Conservation (phyloP, 2,113 vertebrate genomes). For the Ornithorhynchus anatinus region DNA sequence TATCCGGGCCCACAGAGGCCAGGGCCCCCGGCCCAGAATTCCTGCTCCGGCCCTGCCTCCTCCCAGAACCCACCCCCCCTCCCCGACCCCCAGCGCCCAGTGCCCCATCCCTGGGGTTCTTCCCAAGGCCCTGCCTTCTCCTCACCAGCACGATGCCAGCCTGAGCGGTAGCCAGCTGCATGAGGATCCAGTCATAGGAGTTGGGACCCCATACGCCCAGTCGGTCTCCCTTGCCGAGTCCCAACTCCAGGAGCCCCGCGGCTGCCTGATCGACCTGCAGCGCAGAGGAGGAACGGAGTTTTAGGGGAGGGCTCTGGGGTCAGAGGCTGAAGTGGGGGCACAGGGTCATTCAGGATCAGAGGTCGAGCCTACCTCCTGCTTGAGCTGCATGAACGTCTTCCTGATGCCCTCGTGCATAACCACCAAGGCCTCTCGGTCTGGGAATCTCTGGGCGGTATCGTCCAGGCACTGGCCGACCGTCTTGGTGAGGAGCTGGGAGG, state of each 20-base stretch:
- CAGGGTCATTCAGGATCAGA: not conserved
- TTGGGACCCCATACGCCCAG: slow-evolving; percentile 95
- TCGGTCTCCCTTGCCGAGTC: slow-evolving; percentile 85
- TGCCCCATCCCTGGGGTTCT: not conserved
- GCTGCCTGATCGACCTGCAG: slow-evolving; percentile 87
- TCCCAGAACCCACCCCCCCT: not conserved
- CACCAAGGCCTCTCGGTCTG: slow-evolving; percentile 77
- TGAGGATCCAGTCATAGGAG: slow-evolving; percentile 86
- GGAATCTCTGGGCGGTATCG: slow-evolving; percentile 60
- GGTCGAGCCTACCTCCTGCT: slow-evolving; percentile 78
- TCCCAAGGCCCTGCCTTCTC: too few relatives aligned
- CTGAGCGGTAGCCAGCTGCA: slow-evolving; percentile 90
- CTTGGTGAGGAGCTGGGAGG: slow-evolving; percentile 50
- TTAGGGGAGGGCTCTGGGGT: too few relatives aligned
- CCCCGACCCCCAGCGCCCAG: not conserved
- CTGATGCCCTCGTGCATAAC: slow-evolving; percentile 75
- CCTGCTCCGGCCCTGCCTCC: not conserved
- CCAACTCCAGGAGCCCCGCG: slow-evolving; percentile 87
- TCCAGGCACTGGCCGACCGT: slow-evolving; percentile 78
- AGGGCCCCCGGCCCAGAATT: too few relatives aligned
- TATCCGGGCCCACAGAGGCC: not conserved
- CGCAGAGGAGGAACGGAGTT: not conserved
- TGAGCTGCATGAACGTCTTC: slow-evolving; percentile 84
- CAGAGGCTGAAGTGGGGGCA: not conserved
- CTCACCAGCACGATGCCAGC: slow-evolving; percentile 93